Evolutionary conservation across 2,888 invertebrate species (phyloP), one percentile per base, ranked within the genome.

Genomic region (Drymonia ruficornis): DNA sequence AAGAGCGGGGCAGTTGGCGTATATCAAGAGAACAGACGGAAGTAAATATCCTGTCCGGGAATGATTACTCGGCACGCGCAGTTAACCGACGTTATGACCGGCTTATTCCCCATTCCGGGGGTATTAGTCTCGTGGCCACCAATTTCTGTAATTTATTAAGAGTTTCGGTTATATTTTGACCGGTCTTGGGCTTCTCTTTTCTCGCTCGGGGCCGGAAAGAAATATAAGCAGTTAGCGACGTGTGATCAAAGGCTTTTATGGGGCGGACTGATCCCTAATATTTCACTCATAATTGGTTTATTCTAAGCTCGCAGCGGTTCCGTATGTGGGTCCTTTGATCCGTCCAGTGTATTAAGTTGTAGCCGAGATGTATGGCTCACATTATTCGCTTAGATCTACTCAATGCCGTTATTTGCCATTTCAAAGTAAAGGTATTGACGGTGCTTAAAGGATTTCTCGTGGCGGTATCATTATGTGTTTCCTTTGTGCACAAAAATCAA

Each of bases 241-340:
- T 78, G 81, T 87, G 91, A 92, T 91, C 92, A 92, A 92, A 92
- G 90, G 85, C 82, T 68, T 80, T 83, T 81, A 80, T 78, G 72
- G 74, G 74, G 74, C 78, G 81, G 78, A 77, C 86, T 90, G 91
- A 91, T 92, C 91, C 91, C 91, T 91, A 92, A 92, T 91, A 92
- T 92, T 92, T 92, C 91, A 89, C 89, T 91, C 90, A 91, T 92
- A 92, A 92, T 92, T 92, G 92, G 92, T 91, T 91, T 92, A 92
- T 90, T 89, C 92, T 91, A 91, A 91, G 91, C 91, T 90, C 68
- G 77, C 81, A 82, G 84, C 80, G 83, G 83, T 87, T 86, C 90
- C 91, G 89, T 89, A 81, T 89, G 86, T 86, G 83, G 79, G 73
- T 77, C 83, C 87, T 92, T 92, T 92, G 92, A 92, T 92, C 91